phyloP scores from a whole-genome alignment of 2,888 invertebrate genomes.

The Arctia plantaginis region DNA sequence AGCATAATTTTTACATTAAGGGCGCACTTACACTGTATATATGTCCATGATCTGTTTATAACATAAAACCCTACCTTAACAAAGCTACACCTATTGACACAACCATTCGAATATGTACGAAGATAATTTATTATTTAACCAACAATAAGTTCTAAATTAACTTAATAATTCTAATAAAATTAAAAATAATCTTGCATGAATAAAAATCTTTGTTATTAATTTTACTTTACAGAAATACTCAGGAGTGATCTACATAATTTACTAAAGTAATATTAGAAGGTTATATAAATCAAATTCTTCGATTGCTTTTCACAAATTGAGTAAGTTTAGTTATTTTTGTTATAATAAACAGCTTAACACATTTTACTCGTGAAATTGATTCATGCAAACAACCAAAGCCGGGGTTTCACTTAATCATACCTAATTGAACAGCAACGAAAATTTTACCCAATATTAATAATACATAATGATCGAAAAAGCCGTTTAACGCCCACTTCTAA shows the following conservation, averaged over 20 bases:
- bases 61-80: background rate
- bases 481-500: slow-evolving; percentile 15
- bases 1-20: background rate
- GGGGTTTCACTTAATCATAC: background rate
- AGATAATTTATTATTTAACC: no score
- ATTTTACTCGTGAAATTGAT: background rate
- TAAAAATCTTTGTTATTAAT: no score
- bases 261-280: no score
- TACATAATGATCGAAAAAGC: background rate
- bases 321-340: no score
- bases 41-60: background rate
- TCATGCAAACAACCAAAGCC: background rate
- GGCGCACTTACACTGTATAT: background rate
- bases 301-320: no score
- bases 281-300: no score
- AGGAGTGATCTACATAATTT: no score
- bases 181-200: no score
- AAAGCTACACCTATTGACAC: background rate
- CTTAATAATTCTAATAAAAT: no score
- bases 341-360: background rate
- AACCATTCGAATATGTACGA: background rate
- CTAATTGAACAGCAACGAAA: background rate
- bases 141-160: no score
- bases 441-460: slow-evolving; percentile 31
- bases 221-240: no score